Percentiles rank a stretch among this genome's conserved stretches.
Conservation (phyloP, 2,888 invertebrate genomes). For the Oxyteleia sp. region DNA sequence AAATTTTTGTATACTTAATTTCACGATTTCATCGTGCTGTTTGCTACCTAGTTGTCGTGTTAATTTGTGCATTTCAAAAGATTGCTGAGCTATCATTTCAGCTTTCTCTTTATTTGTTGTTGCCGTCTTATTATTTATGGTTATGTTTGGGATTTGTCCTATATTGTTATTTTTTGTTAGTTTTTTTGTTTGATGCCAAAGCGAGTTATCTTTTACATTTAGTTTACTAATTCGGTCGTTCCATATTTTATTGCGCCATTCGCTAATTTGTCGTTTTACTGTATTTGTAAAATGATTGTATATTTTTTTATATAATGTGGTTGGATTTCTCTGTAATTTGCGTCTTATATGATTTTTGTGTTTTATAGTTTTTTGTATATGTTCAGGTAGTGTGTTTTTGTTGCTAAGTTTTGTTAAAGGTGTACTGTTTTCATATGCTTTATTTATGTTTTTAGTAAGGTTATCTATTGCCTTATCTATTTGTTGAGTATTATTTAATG, state of each 20-base stretch:
- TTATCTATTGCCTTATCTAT: no score
- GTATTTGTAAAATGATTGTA: background rate
- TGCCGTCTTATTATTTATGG: background rate
- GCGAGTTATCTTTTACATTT: conserved; percentile 9
- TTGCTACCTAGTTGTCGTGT: conserved; percentile 17
- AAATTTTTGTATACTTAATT: background rate
- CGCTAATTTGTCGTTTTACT: background rate
- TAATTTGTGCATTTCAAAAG: conserved; percentile 18
- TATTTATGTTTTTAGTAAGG: background rate
- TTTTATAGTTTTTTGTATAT: background rate
- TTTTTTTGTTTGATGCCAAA: background rate
- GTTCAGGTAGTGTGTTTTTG: background rate
- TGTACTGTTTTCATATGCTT: background rate
- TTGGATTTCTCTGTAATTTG: background rate
- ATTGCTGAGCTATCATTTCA: conserved; percentile 16
- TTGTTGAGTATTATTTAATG: no score
- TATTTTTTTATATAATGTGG: background rate
- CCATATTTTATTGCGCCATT: background rate
- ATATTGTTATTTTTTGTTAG: conserved; percentile 12
- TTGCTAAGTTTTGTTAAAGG: no score
- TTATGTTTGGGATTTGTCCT: no score
- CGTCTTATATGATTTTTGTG: background rate
- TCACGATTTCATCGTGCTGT: background rate
- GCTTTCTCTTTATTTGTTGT: conserved; percentile 11
- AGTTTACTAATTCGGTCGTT: background rate